Percentiles rank a stretch among this genome's conserved stretches.
Conservation (phyloP, 2,113 vertebrate genomes). For the Strix uralensis region DNA sequence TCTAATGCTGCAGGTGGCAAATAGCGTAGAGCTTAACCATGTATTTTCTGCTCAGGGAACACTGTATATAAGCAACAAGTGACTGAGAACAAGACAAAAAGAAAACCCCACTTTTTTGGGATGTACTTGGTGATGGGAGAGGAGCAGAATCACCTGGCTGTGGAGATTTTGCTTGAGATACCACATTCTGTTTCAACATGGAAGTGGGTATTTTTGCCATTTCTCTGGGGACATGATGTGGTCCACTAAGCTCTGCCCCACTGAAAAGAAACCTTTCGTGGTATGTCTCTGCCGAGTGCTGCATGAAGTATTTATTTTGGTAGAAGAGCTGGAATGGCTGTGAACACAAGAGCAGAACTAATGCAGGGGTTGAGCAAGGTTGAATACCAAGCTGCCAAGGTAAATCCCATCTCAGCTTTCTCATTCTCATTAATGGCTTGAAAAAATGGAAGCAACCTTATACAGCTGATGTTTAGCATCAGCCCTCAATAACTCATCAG, state of each 20-base stretch:
- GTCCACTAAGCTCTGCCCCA: neutral
- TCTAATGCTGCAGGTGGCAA: neutral
- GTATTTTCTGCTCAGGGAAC: neutral
- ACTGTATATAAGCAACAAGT: neutral
- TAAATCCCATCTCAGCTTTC: neutral
- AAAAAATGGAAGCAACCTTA: neutral
- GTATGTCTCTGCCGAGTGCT: neutral
- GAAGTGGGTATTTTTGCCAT: neutral
- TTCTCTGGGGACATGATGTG: neutral
- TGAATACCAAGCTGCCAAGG: neutral
- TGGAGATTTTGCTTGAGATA: neutral
- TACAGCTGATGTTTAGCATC: neutral
- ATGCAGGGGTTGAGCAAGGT: neutral
- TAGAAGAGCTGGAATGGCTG: neutral
- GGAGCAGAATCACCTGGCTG: neutral
- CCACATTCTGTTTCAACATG: neutral
- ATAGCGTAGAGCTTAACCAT: neutral
- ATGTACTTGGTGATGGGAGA: neutral
- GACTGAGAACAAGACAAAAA: neutral
- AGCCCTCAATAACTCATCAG: neutral
- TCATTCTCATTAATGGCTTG: neutral
- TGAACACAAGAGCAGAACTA: neutral
- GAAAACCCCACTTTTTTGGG: neutral
- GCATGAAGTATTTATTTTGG: neutral
- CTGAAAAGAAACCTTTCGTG: neutral